A percentile compares a stretch with the other conserved stretches of the same genome.
Conservation (phyloP, 2,113 vertebrate genomes). For the Heliornis fulica region DNA sequence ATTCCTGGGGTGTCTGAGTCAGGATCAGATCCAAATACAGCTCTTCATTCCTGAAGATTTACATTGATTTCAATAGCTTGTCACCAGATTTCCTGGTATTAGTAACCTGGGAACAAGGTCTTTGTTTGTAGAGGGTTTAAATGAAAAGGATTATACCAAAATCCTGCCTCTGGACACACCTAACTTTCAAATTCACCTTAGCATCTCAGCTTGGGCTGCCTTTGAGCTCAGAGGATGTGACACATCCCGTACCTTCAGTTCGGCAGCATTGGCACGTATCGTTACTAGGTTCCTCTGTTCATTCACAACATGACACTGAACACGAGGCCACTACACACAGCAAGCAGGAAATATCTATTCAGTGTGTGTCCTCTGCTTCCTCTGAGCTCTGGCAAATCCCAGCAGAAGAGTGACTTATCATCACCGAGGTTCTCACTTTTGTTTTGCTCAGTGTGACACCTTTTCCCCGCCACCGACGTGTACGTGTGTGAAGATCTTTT, state of each 20-base stretch:
- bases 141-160: neutral
- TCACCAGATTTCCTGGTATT: neutral
- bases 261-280: neutral
- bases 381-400: constrained; percentile 37
- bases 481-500: constrained; percentile 64
- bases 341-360: constrained; percentile 59
- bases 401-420: constrained; percentile 39
- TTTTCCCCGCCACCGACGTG: constrained; percentile 41
- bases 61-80: neutral
- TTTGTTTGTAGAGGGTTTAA: neutral
- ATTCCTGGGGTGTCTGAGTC: neutral
- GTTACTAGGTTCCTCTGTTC: constrained; percentile 38
- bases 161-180: neutral
- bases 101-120: neutral
- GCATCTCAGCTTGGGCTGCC: neutral
- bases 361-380: constrained; percentile 53
- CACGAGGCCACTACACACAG: neutral
- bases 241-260: constrained; percentile 34
- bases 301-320: constrained; percentile 53
- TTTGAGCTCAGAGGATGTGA: constrained; percentile 41
- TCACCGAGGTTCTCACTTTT: constrained; percentile 47
- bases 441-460: constrained; percentile 63
- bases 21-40: neutral
- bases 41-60: neutral
- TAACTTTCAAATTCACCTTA: constrained; percentile 31